Conservation (phyloP, 2,113 vertebrate species). For the Numenius arquata region DNA sequence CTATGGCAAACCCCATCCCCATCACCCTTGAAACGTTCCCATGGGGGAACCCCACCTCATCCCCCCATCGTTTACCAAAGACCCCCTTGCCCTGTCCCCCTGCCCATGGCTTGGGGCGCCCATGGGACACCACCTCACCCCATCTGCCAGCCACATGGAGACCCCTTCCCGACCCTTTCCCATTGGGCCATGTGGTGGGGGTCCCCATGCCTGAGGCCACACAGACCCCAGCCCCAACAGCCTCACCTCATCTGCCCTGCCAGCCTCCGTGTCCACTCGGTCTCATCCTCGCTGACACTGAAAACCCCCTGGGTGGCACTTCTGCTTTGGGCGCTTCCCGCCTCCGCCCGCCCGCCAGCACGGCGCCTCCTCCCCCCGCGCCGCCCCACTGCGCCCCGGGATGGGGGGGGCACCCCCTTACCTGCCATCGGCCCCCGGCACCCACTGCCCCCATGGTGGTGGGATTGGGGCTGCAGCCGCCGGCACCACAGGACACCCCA, state of each 20-base stretch:
- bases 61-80: background rate
- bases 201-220: fast-evolving
- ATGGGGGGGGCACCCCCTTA: background rate
- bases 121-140: fast-evolving
- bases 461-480: fast-evolving
- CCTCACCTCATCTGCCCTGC: background rate
- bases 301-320: background rate
- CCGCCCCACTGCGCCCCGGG: fast-evolving
- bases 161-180: fast-evolving
- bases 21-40: background rate
- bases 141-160: background rate
- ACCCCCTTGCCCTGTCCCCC: background rate
- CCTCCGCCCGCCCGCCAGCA: background rate
- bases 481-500: background rate
- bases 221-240: background rate
- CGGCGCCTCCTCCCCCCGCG: fast-evolving
- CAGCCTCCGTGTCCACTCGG: background rate
- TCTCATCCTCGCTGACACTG: background rate
- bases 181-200: fast-evolving
- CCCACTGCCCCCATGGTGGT: fast-evolving
- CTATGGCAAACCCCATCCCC: background rate
- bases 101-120: fast-evolving
- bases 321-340: constrained; percentile 15
- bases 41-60: background rate
- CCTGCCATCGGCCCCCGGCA: background rate